Conservation (phyloP, 2,797 vertebrate species). For the Melanotaenia nigrans region DNA sequence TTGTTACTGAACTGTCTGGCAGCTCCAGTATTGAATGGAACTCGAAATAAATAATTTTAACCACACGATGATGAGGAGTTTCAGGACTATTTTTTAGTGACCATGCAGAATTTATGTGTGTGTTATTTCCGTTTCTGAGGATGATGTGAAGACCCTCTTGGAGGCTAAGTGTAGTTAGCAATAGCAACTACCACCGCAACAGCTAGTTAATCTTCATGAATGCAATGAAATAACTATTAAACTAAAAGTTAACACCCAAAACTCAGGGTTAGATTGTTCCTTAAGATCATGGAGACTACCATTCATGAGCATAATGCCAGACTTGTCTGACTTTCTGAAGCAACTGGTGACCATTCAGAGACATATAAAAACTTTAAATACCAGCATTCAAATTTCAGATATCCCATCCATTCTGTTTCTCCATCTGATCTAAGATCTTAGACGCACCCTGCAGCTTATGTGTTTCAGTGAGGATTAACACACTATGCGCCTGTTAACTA, state of each 20-base stretch:
- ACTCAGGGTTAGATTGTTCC: not conserved
- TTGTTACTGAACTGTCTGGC: constrained; percentile 54
- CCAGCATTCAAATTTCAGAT: constrained; percentile 33
- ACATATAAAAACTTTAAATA: constrained; percentile 8
- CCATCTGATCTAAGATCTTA: constrained; percentile 32
- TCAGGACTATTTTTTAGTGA: constrained; percentile 30
- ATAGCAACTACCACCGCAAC: not conserved
- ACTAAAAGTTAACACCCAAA: not conserved
- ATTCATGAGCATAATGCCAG: not conserved
- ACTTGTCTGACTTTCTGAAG: not conserved
- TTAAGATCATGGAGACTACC: not conserved
- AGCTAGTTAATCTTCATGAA: not conserved
- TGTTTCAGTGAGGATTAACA: constrained; percentile 50
- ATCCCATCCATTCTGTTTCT: constrained; percentile 19
- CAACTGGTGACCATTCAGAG: not conserved
- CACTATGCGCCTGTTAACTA: constrained; percentile 57
- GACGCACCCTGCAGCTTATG: constrained; percentile 31
- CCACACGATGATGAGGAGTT: constrained; percentile 31
- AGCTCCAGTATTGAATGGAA: constrained; percentile 35
- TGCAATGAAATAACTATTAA: not conserved
- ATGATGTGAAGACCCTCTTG: not conserved
- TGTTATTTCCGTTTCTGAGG: constrained; percentile 8
- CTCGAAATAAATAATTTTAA: constrained; percentile 48
- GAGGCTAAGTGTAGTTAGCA: not conserved
- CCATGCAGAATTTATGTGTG: constrained; percentile 34